Conservation (phyloP, 2,797 vertebrate species). For the Micromesistius poutassou region DNA sequence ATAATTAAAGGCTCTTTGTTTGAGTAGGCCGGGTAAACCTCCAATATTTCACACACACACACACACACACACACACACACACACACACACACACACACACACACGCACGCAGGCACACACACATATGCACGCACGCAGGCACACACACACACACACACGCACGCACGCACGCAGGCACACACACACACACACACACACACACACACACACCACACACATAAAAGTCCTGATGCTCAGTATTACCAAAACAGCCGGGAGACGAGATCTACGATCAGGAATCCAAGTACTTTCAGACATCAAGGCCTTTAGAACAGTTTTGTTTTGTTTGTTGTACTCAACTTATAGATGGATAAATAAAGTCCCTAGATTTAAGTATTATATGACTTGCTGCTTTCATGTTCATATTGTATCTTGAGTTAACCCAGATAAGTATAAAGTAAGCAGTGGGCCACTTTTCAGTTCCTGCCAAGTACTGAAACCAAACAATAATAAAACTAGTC, state of each 20-base stretch:
- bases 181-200: constrained; percentile 15
- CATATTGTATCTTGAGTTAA: background rate
- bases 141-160: no score
- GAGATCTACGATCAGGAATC: background rate
- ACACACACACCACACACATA: constrained; percentile 5
- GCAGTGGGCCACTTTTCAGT: background rate
- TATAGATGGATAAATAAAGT: constrained; percentile 10
- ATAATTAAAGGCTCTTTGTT: constrained; percentile 62
- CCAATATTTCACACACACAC: constrained; percentile 35
- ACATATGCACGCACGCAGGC: no score
- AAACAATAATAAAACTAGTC: constrained; percentile 28
- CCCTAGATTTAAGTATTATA: background rate
- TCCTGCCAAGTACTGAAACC: background rate
- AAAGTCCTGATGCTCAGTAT: background rate
- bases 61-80: no score
- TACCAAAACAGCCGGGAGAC: constrained; percentile 25
- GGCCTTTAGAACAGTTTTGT: background rate
- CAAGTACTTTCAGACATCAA: background rate
- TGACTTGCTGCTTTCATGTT: background rate
- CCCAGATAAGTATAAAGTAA: background rate
- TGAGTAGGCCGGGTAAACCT: constrained; percentile 53
- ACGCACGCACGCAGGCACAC: constrained; percentile 25
- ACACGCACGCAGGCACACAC: no score
- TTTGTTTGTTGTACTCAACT: constrained; percentile 12
- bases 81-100: no score